These are phyloP conservation scores for Streptopelia turtur DNA, from an alignment of 2,797 vertebrate genomes.

Conservation along the genomic window DNA sequence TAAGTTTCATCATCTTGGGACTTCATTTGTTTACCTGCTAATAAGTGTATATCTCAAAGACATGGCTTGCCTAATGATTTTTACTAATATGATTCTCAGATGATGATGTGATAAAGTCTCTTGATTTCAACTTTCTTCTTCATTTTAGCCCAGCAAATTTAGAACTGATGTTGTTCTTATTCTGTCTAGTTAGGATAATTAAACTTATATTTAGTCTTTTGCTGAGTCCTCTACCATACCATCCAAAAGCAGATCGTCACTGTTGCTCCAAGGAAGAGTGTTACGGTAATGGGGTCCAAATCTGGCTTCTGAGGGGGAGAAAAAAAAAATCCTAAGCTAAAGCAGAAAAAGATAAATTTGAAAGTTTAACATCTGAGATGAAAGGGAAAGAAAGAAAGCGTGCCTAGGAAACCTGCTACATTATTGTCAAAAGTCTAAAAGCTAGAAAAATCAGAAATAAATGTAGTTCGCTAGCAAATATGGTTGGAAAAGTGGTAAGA, in stretches of 20 bases:
- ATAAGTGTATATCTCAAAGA: background rate
- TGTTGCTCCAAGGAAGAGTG: background rate
- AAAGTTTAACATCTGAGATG: background rate
- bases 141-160: background rate
- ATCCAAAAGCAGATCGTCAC: background rate
- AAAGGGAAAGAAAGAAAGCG: background rate
- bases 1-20: background rate
- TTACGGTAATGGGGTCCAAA: background rate
- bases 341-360: background rate
- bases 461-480: background rate
- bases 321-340: background rate
- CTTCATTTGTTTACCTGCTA: background rate
- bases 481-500: background rate
- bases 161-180: background rate
- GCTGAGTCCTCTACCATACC: background rate
- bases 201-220: background rate
- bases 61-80: background rate
- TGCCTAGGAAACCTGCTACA: background rate
- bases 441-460: background rate
- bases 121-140: background rate
- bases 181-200: background rate
- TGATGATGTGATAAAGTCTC: background rate
- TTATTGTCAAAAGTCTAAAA: background rate
- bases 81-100: background rate
- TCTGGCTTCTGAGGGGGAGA: background rate